Evolutionary conservation across 2,113 vertebrate genomes (phyloP), one percentile per base, ranked within the genome.

Genomic region (Patagioenas fasciata): DNA sequence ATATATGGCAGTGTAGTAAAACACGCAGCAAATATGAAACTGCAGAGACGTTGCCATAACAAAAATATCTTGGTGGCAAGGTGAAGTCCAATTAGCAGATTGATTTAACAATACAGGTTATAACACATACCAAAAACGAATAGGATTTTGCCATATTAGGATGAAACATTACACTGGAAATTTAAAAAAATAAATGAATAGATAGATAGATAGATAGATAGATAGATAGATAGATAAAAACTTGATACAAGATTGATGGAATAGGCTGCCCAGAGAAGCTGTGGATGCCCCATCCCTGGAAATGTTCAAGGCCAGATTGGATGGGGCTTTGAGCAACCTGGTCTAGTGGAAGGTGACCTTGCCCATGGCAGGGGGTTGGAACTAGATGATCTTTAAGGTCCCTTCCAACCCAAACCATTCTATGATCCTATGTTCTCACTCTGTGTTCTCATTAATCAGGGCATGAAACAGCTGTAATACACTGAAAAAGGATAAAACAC

Each of bases 401-500:
- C 18, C 18, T 18, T 47, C 44, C 44, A 47, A 47, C 17, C 18
- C 44, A 47, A 47, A 47, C 44, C 44, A 10, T 47, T 47, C 44
- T 47, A 47, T 47, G 44, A 47, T 47, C 44, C 44, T 47, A 47
- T 47, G 54, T 31, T 88, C 48, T 66, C 58, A 42, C 36, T 65
- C 70, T 54, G 29, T 62, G 50, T 80, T 93, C 79, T 88, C 79
- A 82, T 91, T 88, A 89, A 96, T n/a, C 60, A 84, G 51, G 29
- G 38, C 53, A 74, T 24, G 29, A 85, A 88, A 80, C 29, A 85
- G 40, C 47, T 85, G 50, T 21, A 94, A 85, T 18, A 58, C 24
- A 31, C 58, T 77, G 70, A 72, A 80, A 93, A 86, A 66, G 10
- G 47, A 85, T 42, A 74, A 85, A 91, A 77, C n/a, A 62, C 32